Evolutionary conservation across 2,888 invertebrate genomes (phyloP).

Genomic region (Amiota minor): DNA sequence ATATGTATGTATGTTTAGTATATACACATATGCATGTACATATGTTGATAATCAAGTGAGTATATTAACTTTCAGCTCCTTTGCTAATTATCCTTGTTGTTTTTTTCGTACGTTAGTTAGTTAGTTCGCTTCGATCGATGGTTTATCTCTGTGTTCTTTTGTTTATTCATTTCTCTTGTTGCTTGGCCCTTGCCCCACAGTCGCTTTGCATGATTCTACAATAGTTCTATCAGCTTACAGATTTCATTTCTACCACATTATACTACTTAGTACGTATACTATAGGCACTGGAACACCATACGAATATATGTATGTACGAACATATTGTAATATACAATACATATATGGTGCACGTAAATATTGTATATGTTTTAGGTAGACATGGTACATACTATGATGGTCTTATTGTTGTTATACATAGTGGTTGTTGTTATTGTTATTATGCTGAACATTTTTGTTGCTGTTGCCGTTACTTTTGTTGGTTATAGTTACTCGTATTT

Average conservation of each 20-base stretch:
- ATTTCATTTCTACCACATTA: slow-evolving; percentile 38
- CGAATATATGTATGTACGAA: too few relatives aligned
- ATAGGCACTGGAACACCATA: too few relatives aligned
- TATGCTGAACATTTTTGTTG: background rate
- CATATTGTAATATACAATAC: too few relatives aligned
- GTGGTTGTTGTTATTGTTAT: background rate
- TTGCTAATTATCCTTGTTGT: slow-evolving; percentile 62
- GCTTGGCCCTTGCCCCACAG: background rate
- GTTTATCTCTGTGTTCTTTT: slow-evolving; percentile 1
- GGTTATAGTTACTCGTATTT: slow-evolving; percentile 25
- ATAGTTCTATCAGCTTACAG: slow-evolving; percentile 53
- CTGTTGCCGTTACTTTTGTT: background rate
- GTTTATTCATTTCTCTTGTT: background rate
- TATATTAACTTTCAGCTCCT: slow-evolving; percentile 55
- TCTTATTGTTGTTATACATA: too few relatives aligned
- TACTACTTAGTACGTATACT: background rate
- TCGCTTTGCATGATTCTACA: background rate
- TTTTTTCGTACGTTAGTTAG: slow-evolving; percentile 61
- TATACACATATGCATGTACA: too few relatives aligned
- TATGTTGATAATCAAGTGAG: slow-evolving; percentile 49
- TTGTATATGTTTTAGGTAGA: too few relatives aligned
- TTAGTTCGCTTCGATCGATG: slow-evolving; percentile 45
- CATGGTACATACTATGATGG: too few relatives aligned
- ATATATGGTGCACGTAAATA: too few relatives aligned
- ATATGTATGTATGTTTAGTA: slow-evolving; percentile 52